Percentiles rank a stretch among this genome's conserved stretches.
Evolutionary conservation across 2,113 vertebrate genomes (phyloP).

Genomic region (Tautogolabrus adspersus): DNA sequence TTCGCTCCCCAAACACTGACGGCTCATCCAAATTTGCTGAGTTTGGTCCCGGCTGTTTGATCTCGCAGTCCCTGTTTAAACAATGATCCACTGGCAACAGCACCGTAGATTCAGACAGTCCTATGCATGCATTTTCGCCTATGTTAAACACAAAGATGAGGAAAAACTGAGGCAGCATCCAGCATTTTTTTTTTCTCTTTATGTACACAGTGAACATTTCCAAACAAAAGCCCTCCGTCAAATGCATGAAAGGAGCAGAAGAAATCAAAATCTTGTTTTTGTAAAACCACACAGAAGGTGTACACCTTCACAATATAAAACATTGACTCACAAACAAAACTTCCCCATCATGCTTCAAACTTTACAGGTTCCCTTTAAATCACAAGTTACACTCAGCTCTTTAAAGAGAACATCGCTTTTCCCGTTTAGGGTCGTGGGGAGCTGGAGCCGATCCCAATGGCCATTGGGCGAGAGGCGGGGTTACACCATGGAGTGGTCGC

Average conservation of each 20-base stretch:
- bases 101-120: background rate
- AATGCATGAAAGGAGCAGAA: background rate
- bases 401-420: too few relatives aligned
- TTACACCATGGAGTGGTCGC: too few relatives aligned
- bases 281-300: slow-evolving; percentile 15
- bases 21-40: slow-evolving; percentile 36
- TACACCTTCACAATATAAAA: too few relatives aligned
- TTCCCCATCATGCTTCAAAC: too few relatives aligned
- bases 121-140: background rate
- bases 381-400: too few relatives aligned
- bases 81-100: slow-evolving; percentile 17
- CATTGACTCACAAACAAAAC: background rate
- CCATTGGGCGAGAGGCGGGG: too few relatives aligned
- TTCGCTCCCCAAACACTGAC: slow-evolving; percentile 29
- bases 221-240: background rate
- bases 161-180: background rate
- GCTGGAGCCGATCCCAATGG: too few relatives aligned
- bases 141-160: background rate
- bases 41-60: slow-evolving; percentile 36
- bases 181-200: background rate
- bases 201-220: background rate
- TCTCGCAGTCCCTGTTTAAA: slow-evolving; percentile 11
- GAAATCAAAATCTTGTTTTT: slow-evolving; percentile 35
- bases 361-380: too few relatives aligned
- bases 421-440: too few relatives aligned